These are phyloP conservation scores for Pemphredon lugubris DNA, from an alignment of 2,888 invertebrate species.

Conservation along the genomic window DNA sequence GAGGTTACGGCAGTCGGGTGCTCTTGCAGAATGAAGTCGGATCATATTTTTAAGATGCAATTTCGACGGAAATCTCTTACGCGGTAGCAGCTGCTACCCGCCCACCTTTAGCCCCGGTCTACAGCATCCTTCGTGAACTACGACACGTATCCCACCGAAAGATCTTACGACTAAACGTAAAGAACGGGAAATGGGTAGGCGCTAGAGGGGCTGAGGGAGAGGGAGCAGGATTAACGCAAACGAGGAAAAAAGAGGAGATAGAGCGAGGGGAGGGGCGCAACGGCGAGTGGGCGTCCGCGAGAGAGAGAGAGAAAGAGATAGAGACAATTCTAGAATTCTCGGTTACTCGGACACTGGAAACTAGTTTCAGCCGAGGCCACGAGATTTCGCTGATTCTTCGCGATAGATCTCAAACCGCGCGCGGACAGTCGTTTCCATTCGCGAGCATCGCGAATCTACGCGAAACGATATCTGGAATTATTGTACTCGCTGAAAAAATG, in stretches of 20 bases:
- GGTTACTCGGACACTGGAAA: background rate
- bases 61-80: slow-evolving; percentile 76
- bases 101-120: slow-evolving; percentile 53
- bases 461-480: background rate
- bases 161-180: slow-evolving; percentile 41
- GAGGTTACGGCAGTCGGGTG: slow-evolving; percentile 49
- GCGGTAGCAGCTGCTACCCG: slow-evolving; percentile 67
- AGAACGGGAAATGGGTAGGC: slow-evolving; percentile 18
- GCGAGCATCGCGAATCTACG: background rate
- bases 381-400: too few relatives aligned
- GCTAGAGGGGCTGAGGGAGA: slow-evolving; percentile 4
- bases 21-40: slow-evolving; percentile 71
- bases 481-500: background rate
- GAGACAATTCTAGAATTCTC: too few relatives aligned
- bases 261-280: slow-evolving; percentile 1
- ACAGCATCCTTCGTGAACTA: slow-evolving; percentile 45
- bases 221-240: slow-evolving; percentile 34
- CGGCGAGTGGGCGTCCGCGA: background rate
- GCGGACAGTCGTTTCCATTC: background rate
- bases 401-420: too few relatives aligned
- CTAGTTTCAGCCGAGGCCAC: background rate
- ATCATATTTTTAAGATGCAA: slow-evolving; percentile 79
- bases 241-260: slow-evolving; percentile 27
- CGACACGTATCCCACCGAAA: slow-evolving; percentile 48
- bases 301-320: too few relatives aligned